These are phyloP conservation scores for Chrosomus eos DNA, from an alignment of 2,797 vertebrate genomes.

Conservation along the genomic window DNA sequence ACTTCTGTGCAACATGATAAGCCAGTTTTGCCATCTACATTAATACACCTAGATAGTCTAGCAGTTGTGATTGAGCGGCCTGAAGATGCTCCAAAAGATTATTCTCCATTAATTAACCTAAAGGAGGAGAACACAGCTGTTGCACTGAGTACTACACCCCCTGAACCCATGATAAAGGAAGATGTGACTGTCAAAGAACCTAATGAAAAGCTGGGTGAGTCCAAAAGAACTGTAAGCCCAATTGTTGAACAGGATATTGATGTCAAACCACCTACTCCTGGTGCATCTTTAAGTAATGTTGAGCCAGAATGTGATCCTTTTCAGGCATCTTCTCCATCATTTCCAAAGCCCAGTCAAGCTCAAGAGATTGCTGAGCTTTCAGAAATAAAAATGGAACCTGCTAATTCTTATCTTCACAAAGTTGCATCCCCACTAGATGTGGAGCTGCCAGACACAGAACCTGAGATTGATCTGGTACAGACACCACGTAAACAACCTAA, in stretches of 20 bases:
- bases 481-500: slow-evolving; percentile 88
- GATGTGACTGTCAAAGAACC: slow-evolving; percentile 60
- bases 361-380: slow-evolving; percentile 71
- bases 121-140: slow-evolving; percentile 69
- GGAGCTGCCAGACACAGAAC: slow-evolving; percentile 78
- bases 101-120: slow-evolving; percentile 62
- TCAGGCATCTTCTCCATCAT: slow-evolving; percentile 68
- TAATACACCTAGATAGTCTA: slow-evolving; percentile 57
- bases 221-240: slow-evolving; percentile 67
- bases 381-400: slow-evolving; percentile 67
- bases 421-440: slow-evolving; percentile 74
- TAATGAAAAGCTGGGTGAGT: slow-evolving; percentile 71
- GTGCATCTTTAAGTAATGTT: slow-evolving; percentile 72
- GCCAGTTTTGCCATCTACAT: slow-evolving; percentile 53
- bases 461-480: slow-evolving; percentile 79
- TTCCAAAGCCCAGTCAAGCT: slow-evolving; percentile 74
- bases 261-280: slow-evolving; percentile 85
- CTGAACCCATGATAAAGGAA: slow-evolving; percentile 67
- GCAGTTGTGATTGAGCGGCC: slow-evolving; percentile 69
- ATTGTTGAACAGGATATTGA: slow-evolving; percentile 74
- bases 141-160: slow-evolving; percentile 65
- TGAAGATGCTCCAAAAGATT: slow-evolving; percentile 62
- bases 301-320: slow-evolving; percentile 73
- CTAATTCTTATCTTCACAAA: slow-evolving; percentile 71
- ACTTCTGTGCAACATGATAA: slow-evolving; percentile 66